phyloP scores from a whole-genome alignment of 2,888 invertebrate species.

The Pseudolycoriella hygida region DNA sequence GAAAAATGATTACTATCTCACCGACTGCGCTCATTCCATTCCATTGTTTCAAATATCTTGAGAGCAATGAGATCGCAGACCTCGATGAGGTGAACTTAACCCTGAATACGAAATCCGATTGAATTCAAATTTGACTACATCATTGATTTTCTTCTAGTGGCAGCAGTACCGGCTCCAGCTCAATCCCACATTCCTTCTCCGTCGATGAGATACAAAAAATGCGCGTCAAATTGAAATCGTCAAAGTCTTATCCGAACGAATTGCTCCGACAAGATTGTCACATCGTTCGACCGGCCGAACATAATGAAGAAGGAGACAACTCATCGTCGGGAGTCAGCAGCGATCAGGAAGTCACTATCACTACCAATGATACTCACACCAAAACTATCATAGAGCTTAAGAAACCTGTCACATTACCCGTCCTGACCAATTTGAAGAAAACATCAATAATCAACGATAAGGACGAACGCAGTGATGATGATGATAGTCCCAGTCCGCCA shows the following conservation, averaged over 20 bases:
- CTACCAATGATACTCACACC: conserved; percentile 20
- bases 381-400: conserved; percentile 18
- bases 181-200: conserved; percentile 69
- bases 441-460: conserved; percentile 15
- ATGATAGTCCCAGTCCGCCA: conserved; percentile 29
- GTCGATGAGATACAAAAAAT: conserved; percentile 82
- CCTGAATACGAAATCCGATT: no score
- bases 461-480: conserved; percentile 22
- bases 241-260: conserved; percentile 75
- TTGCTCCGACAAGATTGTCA: conserved; percentile 29
- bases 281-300: conserved; percentile 14
- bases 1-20: no score
- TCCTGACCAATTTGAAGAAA: conserved; percentile 15
- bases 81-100: no score
- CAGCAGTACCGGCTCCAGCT: conserved; percentile 55
- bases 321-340: conserved; percentile 78
- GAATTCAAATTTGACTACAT: no score
- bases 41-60: no score
- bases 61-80: no score
- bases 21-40: no score
- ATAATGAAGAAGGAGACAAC: conserved; percentile 66
- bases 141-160: conserved; percentile 37
- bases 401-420: conserved; percentile 15
- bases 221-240: conserved; percentile 65
- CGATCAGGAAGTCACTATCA: conserved; percentile 57